phyloP scores from a whole-genome alignment of 2,797 vertebrate genomes.

The Oreortyx pictus region DNA sequence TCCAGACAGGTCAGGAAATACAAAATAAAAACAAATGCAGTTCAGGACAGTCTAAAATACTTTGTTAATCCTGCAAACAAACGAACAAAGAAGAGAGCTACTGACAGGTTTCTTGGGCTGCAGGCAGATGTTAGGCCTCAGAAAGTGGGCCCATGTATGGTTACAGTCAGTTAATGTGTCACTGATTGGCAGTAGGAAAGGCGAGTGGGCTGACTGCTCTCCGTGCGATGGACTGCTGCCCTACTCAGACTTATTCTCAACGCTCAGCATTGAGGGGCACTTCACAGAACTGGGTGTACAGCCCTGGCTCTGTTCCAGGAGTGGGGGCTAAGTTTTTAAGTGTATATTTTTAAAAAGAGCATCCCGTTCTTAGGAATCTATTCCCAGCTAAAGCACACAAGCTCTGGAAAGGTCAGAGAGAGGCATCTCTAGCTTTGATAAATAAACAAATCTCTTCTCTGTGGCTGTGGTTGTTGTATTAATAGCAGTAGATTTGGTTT shows the following conservation, averaged over 20 bases:
- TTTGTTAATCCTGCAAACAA: not conserved
- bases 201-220: conserved; percentile 5
- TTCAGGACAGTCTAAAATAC: not conserved
- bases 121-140: conserved; percentile 18
- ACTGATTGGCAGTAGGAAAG: not conserved
- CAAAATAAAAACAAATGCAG: not conserved
- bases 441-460: conserved; percentile 78
- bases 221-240: not conserved
- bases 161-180: not conserved
- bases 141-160: conserved; percentile 50
- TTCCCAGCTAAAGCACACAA: conserved; percentile 62
- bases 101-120: not conserved
- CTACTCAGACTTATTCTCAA: conserved; percentile 10
- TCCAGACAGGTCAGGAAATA: not conserved
- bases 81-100: not conserved
- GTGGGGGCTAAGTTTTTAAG: not conserved
- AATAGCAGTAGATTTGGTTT: conserved; percentile 84
- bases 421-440: conserved; percentile 77
- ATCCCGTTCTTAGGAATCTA: conserved; percentile 49
- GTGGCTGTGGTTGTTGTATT: conserved; percentile 78
- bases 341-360: conserved; percentile 59
- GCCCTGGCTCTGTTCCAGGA: conserved; percentile 1
- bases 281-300: not conserved
- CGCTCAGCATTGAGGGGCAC: not conserved
- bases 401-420: conserved; percentile 68